A percentile compares a stretch with the other conserved stretches of the same genome.
Evolutionary conservation across 1,140 invertebrate genomes (phyloP).

Genomic region (Lysiphlebus fabarum): DNA sequence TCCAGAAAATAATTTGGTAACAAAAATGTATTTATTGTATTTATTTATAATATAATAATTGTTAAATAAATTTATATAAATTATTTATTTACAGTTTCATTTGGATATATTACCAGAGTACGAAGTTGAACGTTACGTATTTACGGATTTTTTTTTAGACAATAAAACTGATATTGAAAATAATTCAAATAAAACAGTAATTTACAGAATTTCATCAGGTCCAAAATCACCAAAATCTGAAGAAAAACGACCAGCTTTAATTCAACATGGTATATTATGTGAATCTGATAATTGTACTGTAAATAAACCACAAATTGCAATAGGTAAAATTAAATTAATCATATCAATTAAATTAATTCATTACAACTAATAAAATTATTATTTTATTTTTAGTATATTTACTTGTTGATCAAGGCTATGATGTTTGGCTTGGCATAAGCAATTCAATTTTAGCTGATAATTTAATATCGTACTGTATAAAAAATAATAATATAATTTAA

Average conservation of each 20-base stretch:
- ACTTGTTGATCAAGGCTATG: constrained; percentile 56
- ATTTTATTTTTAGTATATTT: constrained; percentile 49
- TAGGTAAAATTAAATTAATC: constrained; percentile 30
- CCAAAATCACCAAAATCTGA: constrained; percentile 35
- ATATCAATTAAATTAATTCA: constrained; percentile 9
- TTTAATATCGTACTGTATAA: constrained; percentile 35
- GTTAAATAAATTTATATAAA: not conserved
- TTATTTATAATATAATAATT: too few species aligned
- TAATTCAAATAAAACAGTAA: constrained; percentile 27
- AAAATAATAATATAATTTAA: constrained; percentile 2
- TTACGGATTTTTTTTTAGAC: constrained; percentile 32
- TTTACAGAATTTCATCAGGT: constrained; percentile 39
- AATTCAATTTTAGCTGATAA: constrained; percentile 37
- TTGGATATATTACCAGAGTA: constrained; percentile 42
- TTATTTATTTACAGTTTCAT: constrained; percentile 33
- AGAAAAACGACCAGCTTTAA: constrained; percentile 37
- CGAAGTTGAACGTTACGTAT: constrained; percentile 36
- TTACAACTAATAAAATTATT: constrained; percentile 12
- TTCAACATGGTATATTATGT: constrained; percentile 58
- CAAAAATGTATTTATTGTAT: too few species aligned
- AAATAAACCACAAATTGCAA: constrained; percentile 40
- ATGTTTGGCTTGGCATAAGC: constrained; percentile 57
- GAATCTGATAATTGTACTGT: constrained; percentile 43
- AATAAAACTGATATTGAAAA: constrained; percentile 16
- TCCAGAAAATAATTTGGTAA: too few species aligned